Conservation (phyloP, 1,140 invertebrate genomes). For the Phthorimaea operculella region DNA sequence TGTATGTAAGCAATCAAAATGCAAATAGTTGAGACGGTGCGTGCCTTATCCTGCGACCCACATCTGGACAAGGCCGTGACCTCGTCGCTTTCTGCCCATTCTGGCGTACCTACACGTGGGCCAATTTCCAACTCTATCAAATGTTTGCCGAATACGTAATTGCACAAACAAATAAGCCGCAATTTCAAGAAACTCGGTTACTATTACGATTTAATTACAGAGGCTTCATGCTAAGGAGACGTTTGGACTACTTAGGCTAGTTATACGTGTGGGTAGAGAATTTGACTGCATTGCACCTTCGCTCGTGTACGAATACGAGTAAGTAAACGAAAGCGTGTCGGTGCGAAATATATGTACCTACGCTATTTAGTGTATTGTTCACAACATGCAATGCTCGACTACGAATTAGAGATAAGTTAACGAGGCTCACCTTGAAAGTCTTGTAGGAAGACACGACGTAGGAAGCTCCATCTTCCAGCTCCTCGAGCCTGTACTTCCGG, state of each 20-base stretch:
- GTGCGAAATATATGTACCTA: background rate
- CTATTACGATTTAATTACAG: background rate
- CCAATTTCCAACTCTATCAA: background rate
- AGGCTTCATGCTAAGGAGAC: too few species aligned
- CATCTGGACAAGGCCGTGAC: constrained; percentile 56
- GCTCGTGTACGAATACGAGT: background rate
- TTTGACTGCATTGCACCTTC: background rate
- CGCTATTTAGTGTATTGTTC: too few species aligned
- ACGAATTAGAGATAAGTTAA: constrained; percentile 25
- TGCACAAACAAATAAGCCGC: background rate
- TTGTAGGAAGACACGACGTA: constrained; percentile 93
- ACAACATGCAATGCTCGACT: too few species aligned
- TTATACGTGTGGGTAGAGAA: background rate
- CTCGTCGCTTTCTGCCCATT: constrained; percentile 17
- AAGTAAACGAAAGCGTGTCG: background rate
- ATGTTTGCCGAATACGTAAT: background rate
- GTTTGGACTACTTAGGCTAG: too few species aligned
- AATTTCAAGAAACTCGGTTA: background rate
- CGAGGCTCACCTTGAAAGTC: constrained; percentile 81
- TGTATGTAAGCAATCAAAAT: constrained; percentile 48
- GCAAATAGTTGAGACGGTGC: constrained; percentile 54
- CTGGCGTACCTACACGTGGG: background rate
- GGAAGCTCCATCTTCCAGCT: constrained; percentile 88
- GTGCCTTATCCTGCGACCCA: constrained; percentile 62
- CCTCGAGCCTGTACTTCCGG: constrained; percentile 83